Conservation (phyloP, 2,888 invertebrate species). For the Halocaridina rubra region DNA sequence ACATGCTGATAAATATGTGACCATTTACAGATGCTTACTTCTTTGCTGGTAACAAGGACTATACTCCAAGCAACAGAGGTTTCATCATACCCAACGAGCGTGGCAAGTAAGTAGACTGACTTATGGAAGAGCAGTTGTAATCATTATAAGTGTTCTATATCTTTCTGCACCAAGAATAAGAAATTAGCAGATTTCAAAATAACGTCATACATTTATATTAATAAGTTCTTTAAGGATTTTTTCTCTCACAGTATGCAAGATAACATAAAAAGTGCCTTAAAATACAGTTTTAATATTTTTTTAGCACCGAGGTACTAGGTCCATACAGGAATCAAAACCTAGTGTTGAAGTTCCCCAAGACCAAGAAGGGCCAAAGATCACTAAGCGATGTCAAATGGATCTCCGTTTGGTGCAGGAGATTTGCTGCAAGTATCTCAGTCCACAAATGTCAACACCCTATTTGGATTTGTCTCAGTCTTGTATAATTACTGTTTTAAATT, state of each 20-base stretch:
- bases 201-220: too few relatives aligned
- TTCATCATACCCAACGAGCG: constrained; percentile 56
- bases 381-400: constrained; percentile 87
- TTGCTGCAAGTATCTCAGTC: constrained; percentile 81
- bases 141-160: too few relatives aligned
- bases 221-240: too few relatives aligned
- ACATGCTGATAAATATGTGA: too few relatives aligned
- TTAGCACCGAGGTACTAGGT: constrained; percentile 54
- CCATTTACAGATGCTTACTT: constrained; percentile 48
- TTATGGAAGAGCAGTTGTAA: too few relatives aligned
- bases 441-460: too few relatives aligned
- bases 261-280: not conserved
- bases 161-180: too few relatives aligned
- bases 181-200: too few relatives aligned
- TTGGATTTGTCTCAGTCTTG: too few relatives aligned
- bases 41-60: constrained; percentile 53
- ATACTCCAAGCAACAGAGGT: constrained; percentile 34
- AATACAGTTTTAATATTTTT: not conserved
- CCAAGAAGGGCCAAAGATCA: constrained; percentile 58
- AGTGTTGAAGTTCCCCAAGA: constrained; percentile 49
- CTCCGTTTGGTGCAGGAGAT: constrained; percentile 91
- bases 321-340: constrained; percentile 51
- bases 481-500: too few relatives aligned
- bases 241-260: too few relatives aligned
- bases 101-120: constrained; percentile 16